These are phyloP conservation scores for Copsychus sechellarum DNA, from an alignment of 2,113 vertebrate species.

Conservation along the genomic window DNA sequence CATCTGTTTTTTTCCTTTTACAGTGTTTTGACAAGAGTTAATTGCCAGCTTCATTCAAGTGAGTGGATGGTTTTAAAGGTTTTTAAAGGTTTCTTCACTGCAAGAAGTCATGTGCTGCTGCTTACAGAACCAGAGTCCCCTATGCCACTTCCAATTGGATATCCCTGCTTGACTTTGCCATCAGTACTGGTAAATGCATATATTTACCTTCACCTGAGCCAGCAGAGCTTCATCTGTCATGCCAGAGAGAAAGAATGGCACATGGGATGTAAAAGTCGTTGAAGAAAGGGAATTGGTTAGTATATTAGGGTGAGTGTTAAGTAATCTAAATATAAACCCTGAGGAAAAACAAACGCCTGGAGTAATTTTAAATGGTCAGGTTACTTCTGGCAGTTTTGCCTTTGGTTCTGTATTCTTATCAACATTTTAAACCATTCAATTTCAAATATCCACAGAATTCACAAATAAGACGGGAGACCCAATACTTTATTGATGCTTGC, in stretches of 20 bases:
- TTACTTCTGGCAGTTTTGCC: background rate
- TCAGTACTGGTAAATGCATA: background rate
- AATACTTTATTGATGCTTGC: slow-evolving; percentile 16
- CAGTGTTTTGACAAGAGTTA: slow-evolving; percentile 68
- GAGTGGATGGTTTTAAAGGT: slow-evolving; percentile 47
- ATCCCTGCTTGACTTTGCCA: slow-evolving; percentile 8
- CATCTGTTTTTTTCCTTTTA: slow-evolving; percentile 58
- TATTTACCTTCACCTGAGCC: slow-evolving; percentile 9
- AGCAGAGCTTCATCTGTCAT: background rate
- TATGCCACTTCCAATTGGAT: slow-evolving; percentile 10
- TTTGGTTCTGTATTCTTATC: slow-evolving; percentile 16
- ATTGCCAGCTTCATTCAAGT: slow-evolving; percentile 65
- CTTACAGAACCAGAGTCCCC: slow-evolving; percentile 30
- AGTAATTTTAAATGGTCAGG: background rate
- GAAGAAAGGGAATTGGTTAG: background rate
- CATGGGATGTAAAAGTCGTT: background rate
- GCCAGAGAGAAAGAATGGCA: background rate
- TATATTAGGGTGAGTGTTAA: background rate
- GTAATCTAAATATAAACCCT: slow-evolving; percentile 13
- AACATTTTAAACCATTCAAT: slow-evolving; percentile 10
- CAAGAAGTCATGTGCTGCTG: slow-evolving; percentile 32
- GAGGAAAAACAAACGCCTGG: background rate
- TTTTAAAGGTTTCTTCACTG: slow-evolving; percentile 18
- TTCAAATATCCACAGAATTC: slow-evolving; percentile 15
- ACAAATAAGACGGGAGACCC: background rate